Percentiles rank a stretch among this genome's conserved stretches.
phyloP scores from a whole-genome alignment of 1,140 invertebrate genomes.

The Reticulitermes speratus region DNA sequence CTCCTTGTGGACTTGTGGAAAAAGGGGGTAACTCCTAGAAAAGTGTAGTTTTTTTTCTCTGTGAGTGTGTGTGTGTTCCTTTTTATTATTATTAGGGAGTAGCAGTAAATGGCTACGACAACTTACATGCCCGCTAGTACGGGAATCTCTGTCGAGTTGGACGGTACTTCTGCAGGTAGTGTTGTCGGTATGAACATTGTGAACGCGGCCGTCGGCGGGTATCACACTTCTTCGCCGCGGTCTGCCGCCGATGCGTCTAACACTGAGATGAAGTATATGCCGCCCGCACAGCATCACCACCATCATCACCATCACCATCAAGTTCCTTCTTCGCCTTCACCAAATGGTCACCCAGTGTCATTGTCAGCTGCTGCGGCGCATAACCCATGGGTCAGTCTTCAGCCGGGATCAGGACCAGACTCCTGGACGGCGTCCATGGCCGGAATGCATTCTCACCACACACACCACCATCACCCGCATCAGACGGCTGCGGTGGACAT shows the following conservation, averaged over 20 bases:
- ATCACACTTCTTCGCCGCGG: conserved; percentile 70
- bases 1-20: conserved; percentile 23
- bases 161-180: conserved; percentile 65
- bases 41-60: conserved; percentile 9
- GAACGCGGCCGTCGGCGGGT: conserved; percentile 57
- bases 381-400: conserved; percentile 83
- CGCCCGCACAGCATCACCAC: conserved; percentile 75
- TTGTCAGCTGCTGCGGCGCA: conserved; percentile 52
- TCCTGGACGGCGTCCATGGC: conserved; percentile 74
- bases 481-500: conserved; percentile 42
- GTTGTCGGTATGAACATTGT: conserved; percentile 68
- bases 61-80: conserved; percentile 18
- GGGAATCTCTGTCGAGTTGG: conserved; percentile 69
- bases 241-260: conserved; percentile 68
- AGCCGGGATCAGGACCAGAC: conserved; percentile 63
- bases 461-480: conserved; percentile 58
- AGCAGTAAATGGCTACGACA: conserved; percentile 72
- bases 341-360: conserved; percentile 58
- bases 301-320: conserved; percentile 70
- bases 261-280: conserved; percentile 92
- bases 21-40: conserved; percentile 26
- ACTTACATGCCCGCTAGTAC: conserved; percentile 80
- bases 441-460: conserved; percentile 61
- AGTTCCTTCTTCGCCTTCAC: conserved; percentile 61
- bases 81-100: conserved; percentile 31